Evolutionary conservation across 2,797 vertebrate genomes (phyloP), one percentile per base, ranked within the genome.

Genomic region (Darevskia mixta): DNA sequence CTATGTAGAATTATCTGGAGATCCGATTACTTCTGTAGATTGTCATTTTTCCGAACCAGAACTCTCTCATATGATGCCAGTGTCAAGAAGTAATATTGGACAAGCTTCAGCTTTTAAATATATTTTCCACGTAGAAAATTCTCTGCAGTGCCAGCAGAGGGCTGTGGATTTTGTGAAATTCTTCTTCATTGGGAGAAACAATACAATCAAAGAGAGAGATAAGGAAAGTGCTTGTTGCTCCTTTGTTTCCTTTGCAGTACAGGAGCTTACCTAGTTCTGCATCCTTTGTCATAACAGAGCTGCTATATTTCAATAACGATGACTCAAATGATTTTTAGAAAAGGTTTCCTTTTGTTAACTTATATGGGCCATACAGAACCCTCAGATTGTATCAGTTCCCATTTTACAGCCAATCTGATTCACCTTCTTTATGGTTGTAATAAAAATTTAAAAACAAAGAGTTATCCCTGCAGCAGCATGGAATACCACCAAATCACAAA

Each of bases 61-160:
- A 87, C 27, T 55, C 25, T 71, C 29, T 69, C 45, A 76, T 41
- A 78, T 10, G 35, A 38, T 77, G 32, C 3, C 61, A 77, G 23
- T 27, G 8, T 76, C 85, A 86, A 87, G 67, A 79, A 90, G 85
- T 79, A 88, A 61, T 13, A 41, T 15, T 55, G 88, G 61, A 79
- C 80, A 88, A 69, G 58, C 73, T 82, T 82, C 78, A n/a, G 9
- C 29, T 91, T 77, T 77, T 86, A 90, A 83, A 91, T 83, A 41
- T 2, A 0, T 25, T 41, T 3, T 17, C 58, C 0, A 0, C n/a
- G 88, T 81, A 71, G 79, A 89, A 69, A 90, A 66, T 55, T 88
- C 55, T 88, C n/a, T 41, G 58, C 85, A 73, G 77, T 67, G 83
- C 32, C 49, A 55, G 79, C 73, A 87, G 88, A 91, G 92, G 55